Conservation (phyloP, 1,140 invertebrate species). For the Drosophila serrata region DNA sequence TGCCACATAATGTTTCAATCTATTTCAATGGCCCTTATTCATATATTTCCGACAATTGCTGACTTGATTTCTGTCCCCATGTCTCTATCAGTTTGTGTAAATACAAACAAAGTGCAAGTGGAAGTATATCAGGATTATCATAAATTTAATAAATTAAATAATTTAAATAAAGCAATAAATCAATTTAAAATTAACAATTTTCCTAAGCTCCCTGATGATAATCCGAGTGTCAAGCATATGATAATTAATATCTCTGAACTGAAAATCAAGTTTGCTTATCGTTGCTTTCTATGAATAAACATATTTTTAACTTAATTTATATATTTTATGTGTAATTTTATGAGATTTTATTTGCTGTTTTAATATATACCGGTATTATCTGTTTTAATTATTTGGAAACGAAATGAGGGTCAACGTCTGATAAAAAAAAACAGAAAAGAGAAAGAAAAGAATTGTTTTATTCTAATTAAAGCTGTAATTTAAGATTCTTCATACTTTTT, state of each 20-base stretch:
- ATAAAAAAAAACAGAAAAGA: not conserved
- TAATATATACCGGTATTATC: not conserved
- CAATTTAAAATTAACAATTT: not conserved
- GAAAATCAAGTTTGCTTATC: not conserved
- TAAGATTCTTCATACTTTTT: not conserved
- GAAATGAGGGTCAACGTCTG: conserved; percentile 3
- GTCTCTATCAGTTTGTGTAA: not conserved
- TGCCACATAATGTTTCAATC: not conserved
- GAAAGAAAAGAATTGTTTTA: not conserved
- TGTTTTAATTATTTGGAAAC: not conserved
- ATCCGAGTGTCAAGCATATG: not conserved
- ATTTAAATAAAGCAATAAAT: not conserved
- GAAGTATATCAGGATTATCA: not conserved
- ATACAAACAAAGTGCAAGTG: too few relatives aligned
- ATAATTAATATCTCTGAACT: not conserved
- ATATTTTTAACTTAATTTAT: not conserved
- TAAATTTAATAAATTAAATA: too few relatives aligned
- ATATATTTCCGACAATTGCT: conserved; percentile 3
- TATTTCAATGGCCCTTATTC: not conserved
- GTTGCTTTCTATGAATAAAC: not conserved
- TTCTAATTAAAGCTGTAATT: not conserved
- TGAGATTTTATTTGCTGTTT: not conserved
- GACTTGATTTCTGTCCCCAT: not conserved
- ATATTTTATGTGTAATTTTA: not conserved
- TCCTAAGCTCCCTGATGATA: not conserved